Base-by-base conservation (phyloP, 92 coral and sea anemone species). In the Parazoanthus darwini region DNA sequence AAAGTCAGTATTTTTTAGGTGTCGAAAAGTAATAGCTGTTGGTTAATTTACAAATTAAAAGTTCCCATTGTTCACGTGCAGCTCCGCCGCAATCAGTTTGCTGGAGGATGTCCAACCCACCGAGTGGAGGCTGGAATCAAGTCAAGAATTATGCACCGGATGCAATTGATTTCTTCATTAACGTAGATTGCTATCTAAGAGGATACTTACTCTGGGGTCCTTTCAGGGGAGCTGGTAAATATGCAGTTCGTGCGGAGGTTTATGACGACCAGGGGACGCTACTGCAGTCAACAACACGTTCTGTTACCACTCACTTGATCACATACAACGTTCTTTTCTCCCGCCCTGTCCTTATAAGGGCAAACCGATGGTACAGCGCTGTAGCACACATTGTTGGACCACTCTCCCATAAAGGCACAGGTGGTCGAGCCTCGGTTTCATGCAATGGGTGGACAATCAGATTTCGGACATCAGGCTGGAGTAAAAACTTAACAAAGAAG, bases 131-230 rank as follows among this genome's bases (percentile, higher is more conserved):
- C 16, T 71, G 76, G 76, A 71, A 23, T 10, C 76, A 71, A 71
- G 15, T 23, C 33, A 25, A 29, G 39, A 11, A 8, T 3, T 10
- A 71, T 7, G 36, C 39, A 71, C 76, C 76, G 16, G 76, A 71
- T 71, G 76, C 76, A 29, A 71, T 71, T 18, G 76, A 71, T 71
- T 71, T 71, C 76, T 73, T 38, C 38, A 38, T 73, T 9, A 33
- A 29, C 2, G 10, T 73, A 13, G 38, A 73, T 25, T 38, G 43
- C 42, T 73, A 73, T 73, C 18, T 73, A 18, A 29, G 43, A 29
- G 77, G 77, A 9, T 73, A 73, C 77, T 35, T 73, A 14, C 77
- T 73, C 43, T 73, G 77, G 77, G 77, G 77, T 11, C 77, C 77
- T 20, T 29, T 3, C 43, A 11, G 6, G 5, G 77, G 77, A 18